These are phyloP conservation scores for Sarcophaga variegata DNA, from an alignment of 2,888 invertebrate genomes.

Conservation along the genomic window DNA sequence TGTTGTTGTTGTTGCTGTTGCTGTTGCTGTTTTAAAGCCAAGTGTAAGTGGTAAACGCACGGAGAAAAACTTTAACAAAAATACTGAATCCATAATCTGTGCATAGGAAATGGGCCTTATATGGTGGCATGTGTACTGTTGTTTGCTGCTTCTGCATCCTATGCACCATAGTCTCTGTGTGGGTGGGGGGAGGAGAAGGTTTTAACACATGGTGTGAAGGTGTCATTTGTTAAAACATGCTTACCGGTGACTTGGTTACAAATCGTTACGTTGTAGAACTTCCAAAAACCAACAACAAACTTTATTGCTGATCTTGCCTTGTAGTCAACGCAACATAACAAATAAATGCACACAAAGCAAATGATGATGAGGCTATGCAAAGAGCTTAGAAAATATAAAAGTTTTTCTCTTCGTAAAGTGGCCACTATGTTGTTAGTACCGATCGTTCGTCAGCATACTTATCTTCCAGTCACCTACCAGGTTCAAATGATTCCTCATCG, in stretches of 20 bases:
- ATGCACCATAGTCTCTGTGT: neutral
- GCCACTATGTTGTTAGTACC: neutral
- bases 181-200: neutral
- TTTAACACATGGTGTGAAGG: slow-evolving; percentile 73
- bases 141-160: slow-evolving; percentile 35
- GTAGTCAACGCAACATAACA: slow-evolving; percentile 65
- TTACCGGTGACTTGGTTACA: slow-evolving; percentile 76
- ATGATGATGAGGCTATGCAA: slow-evolving; percentile 39
- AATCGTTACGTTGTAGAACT: slow-evolving; percentile 74
- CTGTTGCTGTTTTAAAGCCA: slow-evolving; percentile 49
- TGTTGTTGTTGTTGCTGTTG: neutral
- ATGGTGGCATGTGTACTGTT: slow-evolving; percentile 63
- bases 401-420: slow-evolving; percentile 14
- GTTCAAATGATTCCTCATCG: neutral
- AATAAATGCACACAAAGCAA: neutral
- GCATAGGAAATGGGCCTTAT: slow-evolving; percentile 47
- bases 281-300: slow-evolving; percentile 49
- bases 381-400: slow-evolving; percentile 51
- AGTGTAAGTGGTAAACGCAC: slow-evolving; percentile 75
- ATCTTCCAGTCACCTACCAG: slow-evolving; percentile 3
- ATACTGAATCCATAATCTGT: slow-evolving; percentile 51
- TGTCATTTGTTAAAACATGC: slow-evolving; percentile 79
- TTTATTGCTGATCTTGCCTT: slow-evolving; percentile 58
- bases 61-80: slow-evolving; percentile 69
- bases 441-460: neutral